Evolutionary conservation across 2,113 vertebrate species (phyloP).

Genomic region (Chiloscyllium plagiosum): DNA sequence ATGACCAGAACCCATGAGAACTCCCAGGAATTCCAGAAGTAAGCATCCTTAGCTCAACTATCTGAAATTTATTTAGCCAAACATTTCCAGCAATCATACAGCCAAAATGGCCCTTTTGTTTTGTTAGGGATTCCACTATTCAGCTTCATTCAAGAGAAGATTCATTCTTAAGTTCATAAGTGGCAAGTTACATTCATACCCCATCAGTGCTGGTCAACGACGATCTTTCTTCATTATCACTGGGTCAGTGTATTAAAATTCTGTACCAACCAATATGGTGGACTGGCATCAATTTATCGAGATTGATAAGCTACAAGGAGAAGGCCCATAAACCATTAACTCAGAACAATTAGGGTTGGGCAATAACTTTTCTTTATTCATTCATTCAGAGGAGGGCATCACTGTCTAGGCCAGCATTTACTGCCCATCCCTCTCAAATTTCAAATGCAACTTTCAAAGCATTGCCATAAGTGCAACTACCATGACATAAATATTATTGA

Average conservation of each 20-base stretch:
- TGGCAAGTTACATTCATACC: not conserved
- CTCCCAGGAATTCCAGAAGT: not conserved
- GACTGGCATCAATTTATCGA: not conserved
- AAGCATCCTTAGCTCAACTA: not conserved
- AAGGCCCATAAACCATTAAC: not conserved
- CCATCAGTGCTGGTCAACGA: not conserved
- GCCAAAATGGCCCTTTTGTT: not conserved
- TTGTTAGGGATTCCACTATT: not conserved
- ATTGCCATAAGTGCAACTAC: not conserved
- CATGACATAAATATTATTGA: not conserved
- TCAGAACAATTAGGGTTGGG: not conserved
- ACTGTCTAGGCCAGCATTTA: too few relatives aligned
- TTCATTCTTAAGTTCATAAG: not conserved
- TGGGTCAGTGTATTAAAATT: not conserved
- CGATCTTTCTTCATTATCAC: not conserved
- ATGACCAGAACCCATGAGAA: too few relatives aligned
- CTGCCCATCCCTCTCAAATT: too few relatives aligned
- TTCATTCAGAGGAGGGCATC: too few relatives aligned
- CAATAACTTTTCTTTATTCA: not conserved
- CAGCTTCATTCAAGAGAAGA: not conserved
- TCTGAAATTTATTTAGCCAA: not conserved
- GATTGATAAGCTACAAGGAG: not conserved
- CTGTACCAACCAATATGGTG: not conserved
- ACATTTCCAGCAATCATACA: not conserved
- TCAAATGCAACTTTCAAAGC: not conserved